Conservation (phyloP, 2,888 invertebrate species). For the Athalia circularis region DNA sequence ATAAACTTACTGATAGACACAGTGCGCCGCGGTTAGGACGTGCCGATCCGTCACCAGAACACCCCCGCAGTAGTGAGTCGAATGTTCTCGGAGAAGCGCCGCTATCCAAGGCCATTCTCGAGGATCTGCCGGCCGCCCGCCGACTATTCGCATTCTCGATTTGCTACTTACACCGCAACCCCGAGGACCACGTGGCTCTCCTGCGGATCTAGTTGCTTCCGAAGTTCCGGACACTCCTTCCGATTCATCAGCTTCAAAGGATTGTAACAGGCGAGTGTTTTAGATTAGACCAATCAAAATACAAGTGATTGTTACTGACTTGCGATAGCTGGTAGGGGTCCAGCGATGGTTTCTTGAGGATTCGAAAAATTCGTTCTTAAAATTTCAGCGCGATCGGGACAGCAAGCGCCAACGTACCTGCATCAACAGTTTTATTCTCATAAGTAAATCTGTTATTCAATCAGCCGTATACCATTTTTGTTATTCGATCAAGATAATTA, state of each 20-base stretch:
- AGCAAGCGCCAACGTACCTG: conserved; percentile 84
- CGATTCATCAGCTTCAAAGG: neutral
- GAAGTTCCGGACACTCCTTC: neutral
- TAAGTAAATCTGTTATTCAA: neutral
- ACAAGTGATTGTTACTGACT: conserved; percentile 51
- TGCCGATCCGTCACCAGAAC: conserved; percentile 87
- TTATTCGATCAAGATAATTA: conserved; percentile 39
- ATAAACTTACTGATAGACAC: conserved; percentile 67
- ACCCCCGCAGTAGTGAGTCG: conserved; percentile 86
- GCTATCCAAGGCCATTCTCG: conserved; percentile 92
- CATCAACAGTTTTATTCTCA: neutral
- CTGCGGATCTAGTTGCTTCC: conserved; percentile 24
- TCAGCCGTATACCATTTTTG: neutral
- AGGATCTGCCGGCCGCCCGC: conserved; percentile 80
- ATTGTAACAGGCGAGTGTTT: conserved; percentile 43
- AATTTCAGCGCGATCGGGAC: conserved; percentile 77
- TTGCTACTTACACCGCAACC: conserved; percentile 79
- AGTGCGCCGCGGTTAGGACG: conserved; percentile 87
- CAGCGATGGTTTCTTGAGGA: conserved; percentile 52
- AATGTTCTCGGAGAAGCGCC: conserved; percentile 80
- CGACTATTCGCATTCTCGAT: conserved; percentile 77
- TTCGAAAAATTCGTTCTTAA: conserved; percentile 34
- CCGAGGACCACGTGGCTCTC: conserved; percentile 59
- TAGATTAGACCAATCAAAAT: conserved; percentile 24
- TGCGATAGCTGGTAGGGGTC: conserved; percentile 60